Evolutionary conservation across 2,797 vertebrate genomes (phyloP), one percentile per base, ranked within the genome.

Genomic region (Tokudaia tokunoshimensis): DNA sequence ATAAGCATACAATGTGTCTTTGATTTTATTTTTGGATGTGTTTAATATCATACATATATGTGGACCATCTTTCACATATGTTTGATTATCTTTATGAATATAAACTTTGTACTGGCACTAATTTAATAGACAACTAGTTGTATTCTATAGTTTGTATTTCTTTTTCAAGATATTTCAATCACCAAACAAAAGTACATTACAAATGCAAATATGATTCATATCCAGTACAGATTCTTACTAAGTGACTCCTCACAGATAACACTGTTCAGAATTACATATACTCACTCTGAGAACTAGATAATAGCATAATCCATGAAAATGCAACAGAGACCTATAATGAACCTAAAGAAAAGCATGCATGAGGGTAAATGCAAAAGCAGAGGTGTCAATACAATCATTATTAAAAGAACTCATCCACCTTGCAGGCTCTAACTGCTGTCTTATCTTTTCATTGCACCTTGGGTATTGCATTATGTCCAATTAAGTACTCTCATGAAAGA

Each of bases 391-490:
- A 37, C 31, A 96, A 96, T 89, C 1, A 0, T 72, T 19, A 94
- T 0, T 93, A 61, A 97, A 74, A 95, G 97, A 91, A 63, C 76
- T 89, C 2, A 14, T 89, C 96, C 11, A 78, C 72, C 94, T 87
- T 89, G 26, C 11, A 96, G 95, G 86, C 82, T 94, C 6, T 86
- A 94, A 89, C 37, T 85, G 91, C 81, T 94, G 11, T 90, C 95
- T 98, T 98, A 97, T 91, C 88, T 92, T 86, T 72, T 95, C 86
- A 78, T 59, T 95, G 91, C 78, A 98, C 90, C 88, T 98, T 98
- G 67, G 85, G 47, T 79, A 85, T 52, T 65, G 19, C 63, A 82
- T 12, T 57, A 34, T 79, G 63, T 94, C 96, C 92, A 97, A 29
- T 97, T 95, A 98, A 96, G 83, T 96, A 85, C 91, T 20, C 76